Percentiles rank a stretch among this genome's conserved stretches.
Evolutionary conservation across 2,797 vertebrate species (phyloP).

Genomic region (Philypnodon macrostomus): DNA sequence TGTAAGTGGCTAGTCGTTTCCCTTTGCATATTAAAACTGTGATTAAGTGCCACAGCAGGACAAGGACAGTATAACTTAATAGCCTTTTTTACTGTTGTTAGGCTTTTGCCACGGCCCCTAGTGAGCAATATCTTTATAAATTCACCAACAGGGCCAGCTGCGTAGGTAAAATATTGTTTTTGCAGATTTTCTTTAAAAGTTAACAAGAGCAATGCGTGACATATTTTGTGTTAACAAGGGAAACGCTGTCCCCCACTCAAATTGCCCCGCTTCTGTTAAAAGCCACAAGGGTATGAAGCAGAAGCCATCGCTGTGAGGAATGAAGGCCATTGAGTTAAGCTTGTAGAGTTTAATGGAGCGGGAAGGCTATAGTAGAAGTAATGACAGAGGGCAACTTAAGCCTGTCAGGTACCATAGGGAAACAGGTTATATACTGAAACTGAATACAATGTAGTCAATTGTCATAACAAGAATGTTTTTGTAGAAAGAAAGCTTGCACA

Average conservation of each 20-base stretch:
- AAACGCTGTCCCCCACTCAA: slow-evolving; percentile 41
- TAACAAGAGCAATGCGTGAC: slow-evolving; percentile 65
- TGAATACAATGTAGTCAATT: slow-evolving; percentile 13
- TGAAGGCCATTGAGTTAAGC: slow-evolving; percentile 70
- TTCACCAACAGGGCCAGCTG: slow-evolving; percentile 43
- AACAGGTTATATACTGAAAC: slow-evolving; percentile 41
- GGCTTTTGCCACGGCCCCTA: slow-evolving; percentile 37
- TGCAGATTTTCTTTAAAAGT: slow-evolving; percentile 62
- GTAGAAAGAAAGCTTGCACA: neutral
- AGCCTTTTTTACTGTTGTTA: slow-evolving; percentile 53
- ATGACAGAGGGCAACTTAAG: slow-evolving; percentile 58
- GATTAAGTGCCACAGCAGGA: slow-evolving; percentile 64
- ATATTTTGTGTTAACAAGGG: slow-evolving; percentile 70
- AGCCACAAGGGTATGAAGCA: slow-evolving; percentile 64
- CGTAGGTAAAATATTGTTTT: slow-evolving; percentile 58
- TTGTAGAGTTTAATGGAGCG: slow-evolving; percentile 75
- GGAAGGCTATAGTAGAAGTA: slow-evolving; percentile 65
- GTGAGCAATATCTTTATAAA: slow-evolving; percentile 52
- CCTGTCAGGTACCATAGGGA: slow-evolving; percentile 50
- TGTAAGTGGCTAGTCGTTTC: slow-evolving; percentile 40
- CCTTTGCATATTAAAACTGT: slow-evolving; percentile 57
- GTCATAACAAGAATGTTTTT: neutral
- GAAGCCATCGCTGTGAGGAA: slow-evolving; percentile 61
- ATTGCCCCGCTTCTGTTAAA: slow-evolving; percentile 61
- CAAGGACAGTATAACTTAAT: slow-evolving; percentile 72